Conservation (phyloP, 1,140 invertebrate species). For the Dendrolimus kikuchii region DNA sequence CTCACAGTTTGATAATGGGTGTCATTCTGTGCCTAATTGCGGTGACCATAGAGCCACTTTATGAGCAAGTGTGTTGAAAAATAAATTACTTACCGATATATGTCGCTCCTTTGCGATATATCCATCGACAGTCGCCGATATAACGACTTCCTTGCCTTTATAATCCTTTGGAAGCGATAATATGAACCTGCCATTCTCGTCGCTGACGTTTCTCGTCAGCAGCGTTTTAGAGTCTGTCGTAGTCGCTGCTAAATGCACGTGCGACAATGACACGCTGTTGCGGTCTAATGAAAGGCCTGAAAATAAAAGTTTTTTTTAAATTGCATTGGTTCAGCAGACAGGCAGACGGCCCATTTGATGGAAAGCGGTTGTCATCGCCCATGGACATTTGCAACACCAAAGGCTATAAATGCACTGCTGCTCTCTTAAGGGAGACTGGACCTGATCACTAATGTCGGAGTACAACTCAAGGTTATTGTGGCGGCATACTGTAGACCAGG, state of each 20-base stretch:
- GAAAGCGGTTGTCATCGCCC: too few relatives aligned
- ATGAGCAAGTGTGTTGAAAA: neutral
- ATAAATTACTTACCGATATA: constrained; percentile 31
- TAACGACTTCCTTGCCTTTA: constrained; percentile 36
- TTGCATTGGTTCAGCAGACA: too few relatives aligned
- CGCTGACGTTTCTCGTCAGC: constrained; percentile 27
- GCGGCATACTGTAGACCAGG: too few relatives aligned
- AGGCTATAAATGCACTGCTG: too few relatives aligned
- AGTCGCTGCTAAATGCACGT: constrained; percentile 22
- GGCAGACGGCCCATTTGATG: too few relatives aligned
- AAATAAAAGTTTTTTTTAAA: constrained; percentile 4
- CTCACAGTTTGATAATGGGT: too few relatives aligned
- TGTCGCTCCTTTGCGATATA: constrained; percentile 38
- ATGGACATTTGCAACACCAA: too few relatives aligned
- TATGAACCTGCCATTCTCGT: constrained; percentile 34
- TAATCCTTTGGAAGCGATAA: constrained; percentile 31
- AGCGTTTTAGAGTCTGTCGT: constrained; percentile 15
- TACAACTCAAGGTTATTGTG: too few relatives aligned
- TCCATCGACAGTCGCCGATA: constrained; percentile 27
- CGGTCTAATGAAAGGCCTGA: constrained; percentile 40
- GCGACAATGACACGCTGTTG: constrained; percentile 30
- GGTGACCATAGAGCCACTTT: too few relatives aligned
- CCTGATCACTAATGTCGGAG: too few relatives aligned
- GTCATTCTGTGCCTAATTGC: too few relatives aligned
- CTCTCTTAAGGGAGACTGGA: too few relatives aligned